phyloP scores from a whole-genome alignment of 1,140 invertebrate genomes.

The Oryctes rhinoceros region DNA sequence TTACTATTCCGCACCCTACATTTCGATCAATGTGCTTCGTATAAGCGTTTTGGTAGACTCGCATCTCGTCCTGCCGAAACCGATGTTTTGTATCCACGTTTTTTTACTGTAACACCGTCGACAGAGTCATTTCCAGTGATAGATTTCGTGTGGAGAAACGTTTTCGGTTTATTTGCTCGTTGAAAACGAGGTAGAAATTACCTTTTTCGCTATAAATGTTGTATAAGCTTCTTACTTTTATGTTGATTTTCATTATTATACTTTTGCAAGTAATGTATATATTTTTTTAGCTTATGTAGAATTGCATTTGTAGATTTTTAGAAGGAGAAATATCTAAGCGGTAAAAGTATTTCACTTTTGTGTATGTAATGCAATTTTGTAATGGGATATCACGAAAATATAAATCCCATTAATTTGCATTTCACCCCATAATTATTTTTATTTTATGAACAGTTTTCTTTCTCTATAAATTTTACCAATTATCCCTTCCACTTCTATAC shows the following conservation, averaged over 20 bases:
- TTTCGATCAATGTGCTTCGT: conserved; percentile 55
- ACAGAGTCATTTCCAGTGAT: conserved; percentile 4
- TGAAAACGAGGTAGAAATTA: conserved; percentile 43
- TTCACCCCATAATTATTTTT: no score
- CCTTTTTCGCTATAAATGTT: neutral
- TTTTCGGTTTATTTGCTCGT: conserved; percentile 43
- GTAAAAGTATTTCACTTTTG: no score
- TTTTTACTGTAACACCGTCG: neutral
- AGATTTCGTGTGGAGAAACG: conserved; percentile 18
- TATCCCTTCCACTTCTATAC: no score
- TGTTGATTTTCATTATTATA: conserved; percentile 40
- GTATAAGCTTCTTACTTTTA: conserved; percentile 32
- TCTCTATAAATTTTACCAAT: no score
- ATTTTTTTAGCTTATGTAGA: no score
- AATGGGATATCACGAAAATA: no score
- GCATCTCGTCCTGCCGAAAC: neutral
- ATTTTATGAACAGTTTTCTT: no score
- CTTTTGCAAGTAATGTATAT: neutral
- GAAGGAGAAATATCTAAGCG: no score
- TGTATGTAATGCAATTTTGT: no score
- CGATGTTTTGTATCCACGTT: neutral
- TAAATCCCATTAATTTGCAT: no score
- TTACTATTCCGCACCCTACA: conserved; percentile 56
- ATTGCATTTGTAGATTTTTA: no score
- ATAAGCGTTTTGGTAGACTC: conserved; percentile 4